Base-by-base conservation (phyloP, 2,113 vertebrate species). In the Kryptolebias marmoratus region DNA sequence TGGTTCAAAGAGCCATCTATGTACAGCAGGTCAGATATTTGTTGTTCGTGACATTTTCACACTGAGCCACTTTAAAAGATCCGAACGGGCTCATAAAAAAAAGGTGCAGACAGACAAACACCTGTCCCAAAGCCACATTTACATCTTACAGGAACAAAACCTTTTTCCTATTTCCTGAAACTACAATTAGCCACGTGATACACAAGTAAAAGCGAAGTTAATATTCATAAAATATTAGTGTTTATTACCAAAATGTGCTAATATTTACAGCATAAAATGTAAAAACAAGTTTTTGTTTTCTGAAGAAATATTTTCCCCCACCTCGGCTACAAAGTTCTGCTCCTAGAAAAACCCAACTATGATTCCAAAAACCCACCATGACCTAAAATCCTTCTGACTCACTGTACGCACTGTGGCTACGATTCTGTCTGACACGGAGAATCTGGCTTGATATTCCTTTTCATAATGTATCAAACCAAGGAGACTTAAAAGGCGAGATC, bases 171-270 rank as follows among this genome's bases (percentile, higher is more conserved):
- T 6, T 42, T 42, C 9, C 39, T 10, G 8, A 42, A 42, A 42
- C 39, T 9, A 9, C 39, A 42, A 42, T 9, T 36, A 36, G 32
- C 32, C 39, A 42, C 5, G 10, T 42, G 39, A 42, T 10, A 2
- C 5, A 42, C 32, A 36, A 3, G 7, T 36, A 36, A 36, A 36
- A 7, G 39, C 1, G 9, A 42, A 42, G 5, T 6, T 42, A 8
- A 42, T 42, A 36, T 5, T 32, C 12, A 5, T 49, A 55, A 39
- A 5, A 11, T 30, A 6, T 7, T 12, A 55, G 3, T 47, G 61
- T 87, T 87, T 83, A 89, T 82, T 89, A 15, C 11, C 4, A 62
- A 81, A 71, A 75, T 11, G 45, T 45, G 66, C 30, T 28, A 28
- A 27, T 39, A 32, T 49, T 36, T n/a, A 60, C 14, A 28, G n/a